A percentile compares a stretch with the other conserved stretches of the same genome.
phyloP scores from a whole-genome alignment of 2,113 vertebrate species.

The Cyprinodon brontotheroides region DNA sequence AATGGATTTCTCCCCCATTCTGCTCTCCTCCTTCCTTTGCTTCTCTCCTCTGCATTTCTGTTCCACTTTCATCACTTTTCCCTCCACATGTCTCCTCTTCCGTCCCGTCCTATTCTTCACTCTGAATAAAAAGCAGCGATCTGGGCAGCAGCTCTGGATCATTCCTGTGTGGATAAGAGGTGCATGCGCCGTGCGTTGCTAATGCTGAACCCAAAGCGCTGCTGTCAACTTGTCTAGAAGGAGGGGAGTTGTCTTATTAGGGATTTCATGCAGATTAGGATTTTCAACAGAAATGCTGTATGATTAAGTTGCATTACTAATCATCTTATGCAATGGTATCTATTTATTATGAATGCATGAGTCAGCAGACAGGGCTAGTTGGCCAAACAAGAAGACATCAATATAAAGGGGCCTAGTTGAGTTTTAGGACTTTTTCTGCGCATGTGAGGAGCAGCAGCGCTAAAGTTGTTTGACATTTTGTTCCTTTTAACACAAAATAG shows the following conservation, averaged over 20 bases:
- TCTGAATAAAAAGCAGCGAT: background rate
- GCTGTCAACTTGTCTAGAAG: conserved; percentile 59
- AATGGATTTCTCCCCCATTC: conserved; percentile 66
- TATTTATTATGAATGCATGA: conserved; percentile 70
- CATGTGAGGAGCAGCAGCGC: background rate
- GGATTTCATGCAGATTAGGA: conserved; percentile 55
- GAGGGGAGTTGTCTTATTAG: conserved; percentile 50
- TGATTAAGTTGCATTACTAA: conserved; percentile 62
- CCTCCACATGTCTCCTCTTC: background rate
- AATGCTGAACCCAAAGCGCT: conserved; percentile 54
- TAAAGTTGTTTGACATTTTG: background rate
- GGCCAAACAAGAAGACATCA: conserved; percentile 28
- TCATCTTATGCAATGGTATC: conserved; percentile 70
- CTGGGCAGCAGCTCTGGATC: conserved; percentile 33
- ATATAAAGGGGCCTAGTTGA: conserved; percentile 35
- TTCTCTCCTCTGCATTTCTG: background rate
- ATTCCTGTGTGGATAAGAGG: conserved; percentile 60
- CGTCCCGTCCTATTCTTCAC: background rate
- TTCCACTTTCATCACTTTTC: conserved; percentile 11
- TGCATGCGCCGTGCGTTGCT: conserved; percentile 54
- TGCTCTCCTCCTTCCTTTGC: conserved; percentile 7
- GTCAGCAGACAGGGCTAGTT: conserved; percentile 65
- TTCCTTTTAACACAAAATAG: too few species aligned
- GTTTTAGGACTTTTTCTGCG: background rate
- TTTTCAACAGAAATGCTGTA: conserved; percentile 44